Evolutionary conservation across 2,888 invertebrate species (phyloP).

Genomic region (Prosopocoilus inquinatus): DNA sequence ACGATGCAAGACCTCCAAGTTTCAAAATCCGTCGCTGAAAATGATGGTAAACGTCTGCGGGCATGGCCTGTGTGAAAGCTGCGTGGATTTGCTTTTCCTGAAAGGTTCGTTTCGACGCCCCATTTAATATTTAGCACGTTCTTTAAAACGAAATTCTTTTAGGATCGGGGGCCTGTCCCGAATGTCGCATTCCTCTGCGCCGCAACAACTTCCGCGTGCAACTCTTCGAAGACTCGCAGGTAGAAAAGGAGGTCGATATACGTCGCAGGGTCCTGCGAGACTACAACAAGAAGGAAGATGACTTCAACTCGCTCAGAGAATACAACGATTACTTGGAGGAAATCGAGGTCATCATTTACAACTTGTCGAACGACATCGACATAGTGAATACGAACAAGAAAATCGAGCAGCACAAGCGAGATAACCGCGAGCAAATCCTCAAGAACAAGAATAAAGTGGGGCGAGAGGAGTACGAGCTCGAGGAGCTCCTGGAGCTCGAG

Average conservation of each 20-base stretch:
- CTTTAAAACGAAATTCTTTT: constrained; percentile 27
- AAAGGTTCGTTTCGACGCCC: constrained; percentile 64
- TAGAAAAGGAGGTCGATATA: constrained; percentile 98
- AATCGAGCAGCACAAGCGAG: constrained; percentile 88
- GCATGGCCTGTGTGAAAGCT: constrained; percentile 95
- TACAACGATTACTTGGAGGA: constrained; percentile 97
- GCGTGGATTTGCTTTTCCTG: constrained; percentile 92
- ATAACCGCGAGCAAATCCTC: constrained; percentile 81
- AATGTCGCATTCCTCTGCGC: constrained; percentile 85
- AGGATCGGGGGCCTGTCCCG: constrained; percentile 93
- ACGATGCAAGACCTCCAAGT: constrained; percentile 95
- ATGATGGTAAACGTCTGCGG: constrained; percentile 98
- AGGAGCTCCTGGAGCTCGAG: constrained; percentile 80
- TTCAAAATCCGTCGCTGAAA: constrained; percentile 93
- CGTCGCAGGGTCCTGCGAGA: constrained; percentile 83
- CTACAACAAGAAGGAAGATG: constrained; percentile 94
- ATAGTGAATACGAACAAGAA: constrained; percentile 83
- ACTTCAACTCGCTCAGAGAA: constrained; percentile 78
- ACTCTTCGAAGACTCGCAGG: constrained; percentile 91
- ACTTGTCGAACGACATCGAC: constrained; percentile 87
- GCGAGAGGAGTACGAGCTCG: constrained; percentile 82
- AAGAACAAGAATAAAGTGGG: constrained; percentile 76
- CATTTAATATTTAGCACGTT: not conserved
- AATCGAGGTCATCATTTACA: constrained; percentile 88
- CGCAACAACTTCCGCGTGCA: constrained; percentile 91